These are phyloP conservation scores for Rapana venosa DNA, from an alignment of 2,888 invertebrate genomes.

Conservation along the genomic window DNA sequence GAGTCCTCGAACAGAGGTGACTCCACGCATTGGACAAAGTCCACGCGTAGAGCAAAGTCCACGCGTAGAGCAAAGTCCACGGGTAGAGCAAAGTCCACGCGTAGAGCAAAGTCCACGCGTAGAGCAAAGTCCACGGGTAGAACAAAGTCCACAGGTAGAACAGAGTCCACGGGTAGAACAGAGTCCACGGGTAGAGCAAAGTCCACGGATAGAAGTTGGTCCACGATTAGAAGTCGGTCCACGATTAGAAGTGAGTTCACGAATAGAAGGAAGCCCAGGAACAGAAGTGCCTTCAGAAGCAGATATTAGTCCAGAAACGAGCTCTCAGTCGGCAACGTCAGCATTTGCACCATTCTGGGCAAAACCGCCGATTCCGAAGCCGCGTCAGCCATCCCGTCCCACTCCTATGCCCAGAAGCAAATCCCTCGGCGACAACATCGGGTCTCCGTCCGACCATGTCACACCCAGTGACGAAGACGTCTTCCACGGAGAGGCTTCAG, in stretches of 20 bases:
- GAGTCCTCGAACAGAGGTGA: conserved; percentile 1
- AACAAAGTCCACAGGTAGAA: background rate
- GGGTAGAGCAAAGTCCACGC: no score
- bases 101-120: background rate
- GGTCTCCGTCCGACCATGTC: background rate
- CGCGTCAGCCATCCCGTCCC: background rate
- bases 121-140: background rate
- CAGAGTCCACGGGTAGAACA: background rate
- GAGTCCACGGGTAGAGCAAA: background rate
- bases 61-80: no score
- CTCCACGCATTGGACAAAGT: background rate
- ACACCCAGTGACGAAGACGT: conserved; percentile 8
- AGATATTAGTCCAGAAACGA: background rate
- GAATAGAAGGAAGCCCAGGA: background rate
- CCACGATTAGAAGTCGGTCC: background rate
- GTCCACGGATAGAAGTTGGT: background rate
- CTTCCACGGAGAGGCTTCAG: background rate
- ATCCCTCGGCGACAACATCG: conserved; percentile 18
- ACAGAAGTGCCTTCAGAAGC: background rate
- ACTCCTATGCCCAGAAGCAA: conserved; percentile 32
- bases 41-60: no score
- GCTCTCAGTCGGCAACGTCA: background rate
- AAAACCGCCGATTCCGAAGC: conserved; percentile 34
- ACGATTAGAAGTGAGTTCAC: background rate
- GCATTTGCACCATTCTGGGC: background rate